Conservation (phyloP, 2,797 vertebrate genomes). For the Pteropus rufus region DNA sequence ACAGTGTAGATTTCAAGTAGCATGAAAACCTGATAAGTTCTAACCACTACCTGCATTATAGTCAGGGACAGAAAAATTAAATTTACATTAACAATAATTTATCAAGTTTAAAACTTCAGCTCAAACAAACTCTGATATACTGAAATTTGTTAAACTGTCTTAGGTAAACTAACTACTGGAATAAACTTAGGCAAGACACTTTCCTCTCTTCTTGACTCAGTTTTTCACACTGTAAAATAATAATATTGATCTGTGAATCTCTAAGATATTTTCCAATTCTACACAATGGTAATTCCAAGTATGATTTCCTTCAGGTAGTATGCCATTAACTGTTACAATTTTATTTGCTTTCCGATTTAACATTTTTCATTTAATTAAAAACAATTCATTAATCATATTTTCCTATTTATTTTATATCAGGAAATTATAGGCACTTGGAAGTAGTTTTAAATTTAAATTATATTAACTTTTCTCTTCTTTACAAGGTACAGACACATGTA, state of each 20-base stretch:
- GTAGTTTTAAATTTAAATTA: conserved; percentile 23
- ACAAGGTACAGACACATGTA: background rate
- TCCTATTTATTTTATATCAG: background rate
- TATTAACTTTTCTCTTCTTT: background rate
- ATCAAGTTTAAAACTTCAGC: background rate
- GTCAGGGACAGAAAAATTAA: background rate
- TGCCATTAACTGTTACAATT: background rate
- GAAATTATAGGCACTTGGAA: background rate
- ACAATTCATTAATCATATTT: background rate
- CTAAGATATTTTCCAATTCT: background rate
- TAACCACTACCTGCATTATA: background rate
- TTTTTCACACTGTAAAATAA: background rate
- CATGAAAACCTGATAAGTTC: background rate
- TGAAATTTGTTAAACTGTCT: background rate
- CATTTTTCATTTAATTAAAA: background rate
- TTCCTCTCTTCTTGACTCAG: background rate
- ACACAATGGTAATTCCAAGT: background rate
- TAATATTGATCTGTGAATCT: background rate
- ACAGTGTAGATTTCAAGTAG: background rate
- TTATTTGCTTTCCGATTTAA: background rate
- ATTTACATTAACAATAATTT: background rate
- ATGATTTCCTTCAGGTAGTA: background rate
- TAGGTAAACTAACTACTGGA: background rate
- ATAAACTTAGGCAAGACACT: background rate
- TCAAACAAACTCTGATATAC: background rate